Evolutionary conservation across 1,140 invertebrate species (phyloP), one percentile per base, ranked within the genome.

Genomic region (Centruroides sculpturatus): DNA sequence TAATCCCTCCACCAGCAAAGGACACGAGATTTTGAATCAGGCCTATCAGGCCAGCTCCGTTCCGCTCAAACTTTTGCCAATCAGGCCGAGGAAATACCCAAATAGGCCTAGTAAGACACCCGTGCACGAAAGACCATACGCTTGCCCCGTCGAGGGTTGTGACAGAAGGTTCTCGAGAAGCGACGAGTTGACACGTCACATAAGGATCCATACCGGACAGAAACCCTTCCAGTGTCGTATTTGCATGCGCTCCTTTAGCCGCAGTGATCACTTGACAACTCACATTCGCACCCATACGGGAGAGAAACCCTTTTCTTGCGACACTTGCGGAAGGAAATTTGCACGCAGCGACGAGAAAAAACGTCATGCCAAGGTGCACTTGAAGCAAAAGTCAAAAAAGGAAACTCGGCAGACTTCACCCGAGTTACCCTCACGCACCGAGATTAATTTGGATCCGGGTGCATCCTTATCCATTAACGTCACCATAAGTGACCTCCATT

Each of bases 221-320:
- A 98, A 99, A 72, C 96, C 96, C 56, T 99, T 99, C 78, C 90
- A 98, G 76, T 99, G 97, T 74, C 84, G 92, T 60, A 97, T 99
- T 64, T 99, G 97, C 76, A 93, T 98, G 89, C 80, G 96, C 4
- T 93, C 93, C 52, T 99, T 99, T 77, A 94, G 89, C 59, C 82
- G 97, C 55, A 94, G 89, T 57, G 93, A 97, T 72, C 93, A 97
- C 72, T 78, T 97, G 13, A 97, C 93, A 64, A 97, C 93, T 52
- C 93, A 97, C 76, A 91, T 96, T 35, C 80, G 92, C 46, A 97
- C 93, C 9, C 92, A 96, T 74, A 95, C 91, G 5, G 91, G 95
- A 1, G 97, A 99, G 73, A 99, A 99, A 73, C 97, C 97, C 3
- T 96, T 96, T 76, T 87, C 86, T 35, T 99, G 97, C 76, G 95